Evolutionary conservation across 2,113 vertebrate genomes (phyloP).

Genomic region (Alethe diademata): DNA sequence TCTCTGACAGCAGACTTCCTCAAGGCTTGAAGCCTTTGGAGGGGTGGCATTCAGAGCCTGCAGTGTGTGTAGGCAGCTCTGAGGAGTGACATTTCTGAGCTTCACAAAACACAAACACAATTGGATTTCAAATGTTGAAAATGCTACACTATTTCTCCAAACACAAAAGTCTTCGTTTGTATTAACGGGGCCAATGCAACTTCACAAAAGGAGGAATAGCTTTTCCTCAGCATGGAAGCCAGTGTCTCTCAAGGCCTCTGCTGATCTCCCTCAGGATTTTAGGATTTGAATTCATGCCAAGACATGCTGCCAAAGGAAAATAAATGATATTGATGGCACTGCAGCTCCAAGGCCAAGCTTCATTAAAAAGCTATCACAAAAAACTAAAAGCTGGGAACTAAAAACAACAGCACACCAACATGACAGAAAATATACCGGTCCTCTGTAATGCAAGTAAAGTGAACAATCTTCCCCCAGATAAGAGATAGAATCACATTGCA

Average conservation of each 20-base stretch:
- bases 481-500: background rate
- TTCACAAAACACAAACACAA: background rate
- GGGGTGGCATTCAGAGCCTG: background rate
- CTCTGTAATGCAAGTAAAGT: background rate
- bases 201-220: background rate
- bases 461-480: background rate
- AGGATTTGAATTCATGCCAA: background rate
- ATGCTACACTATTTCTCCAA: background rate
- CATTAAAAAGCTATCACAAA: background rate
- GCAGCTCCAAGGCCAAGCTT: background rate
- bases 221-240: background rate
- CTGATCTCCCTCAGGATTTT: background rate
- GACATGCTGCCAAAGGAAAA: background rate
- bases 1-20: conserved; percentile 32
- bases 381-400: background rate
- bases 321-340: background rate
- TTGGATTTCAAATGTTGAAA: background rate
- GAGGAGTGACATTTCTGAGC: conserved; percentile 9
- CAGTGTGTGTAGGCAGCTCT: background rate
- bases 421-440: background rate
- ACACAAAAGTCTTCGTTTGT: background rate
- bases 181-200: background rate
- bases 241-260: background rate
- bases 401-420: background rate
- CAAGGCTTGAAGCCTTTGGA: background rate